Conservation (phyloP, 1,140 invertebrate species). For the Thrips palmi region DNA sequence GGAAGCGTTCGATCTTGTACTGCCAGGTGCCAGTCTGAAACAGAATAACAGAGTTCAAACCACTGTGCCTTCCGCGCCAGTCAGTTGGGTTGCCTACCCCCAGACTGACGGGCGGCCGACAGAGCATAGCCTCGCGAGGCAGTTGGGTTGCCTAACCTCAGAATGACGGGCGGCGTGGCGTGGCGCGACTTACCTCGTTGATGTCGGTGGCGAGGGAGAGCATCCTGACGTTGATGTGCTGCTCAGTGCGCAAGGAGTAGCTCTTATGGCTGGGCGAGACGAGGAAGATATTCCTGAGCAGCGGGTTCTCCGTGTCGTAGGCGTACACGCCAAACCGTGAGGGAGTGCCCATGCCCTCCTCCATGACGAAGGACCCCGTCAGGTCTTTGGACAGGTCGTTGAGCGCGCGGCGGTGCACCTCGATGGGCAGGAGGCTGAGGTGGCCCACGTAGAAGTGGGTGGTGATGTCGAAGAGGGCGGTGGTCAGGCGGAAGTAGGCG, state of each 20-base stretch:
- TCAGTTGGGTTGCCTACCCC: not conserved
- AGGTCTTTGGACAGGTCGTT: no score
- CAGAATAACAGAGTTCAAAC: constrained; percentile 8
- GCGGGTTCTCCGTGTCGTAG: constrained; percentile 26
- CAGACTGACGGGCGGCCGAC: no score
- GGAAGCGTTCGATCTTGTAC: constrained; percentile 32
- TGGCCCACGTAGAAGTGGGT: constrained; percentile 28
- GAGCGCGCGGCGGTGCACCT: constrained; percentile 29
- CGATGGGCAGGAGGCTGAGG: constrained; percentile 28
- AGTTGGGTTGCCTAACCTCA: no score
- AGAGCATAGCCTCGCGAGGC: no score
- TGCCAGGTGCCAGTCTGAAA: constrained; percentile 34
- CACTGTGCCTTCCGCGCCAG: no score
- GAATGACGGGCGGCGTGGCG: no score
- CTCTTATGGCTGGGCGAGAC: constrained; percentile 26
- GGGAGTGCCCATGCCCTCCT: constrained; percentile 26
- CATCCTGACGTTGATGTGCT: constrained; percentile 27
- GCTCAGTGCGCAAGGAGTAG: constrained; percentile 24
- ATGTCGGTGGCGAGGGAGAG: constrained; percentile 28
- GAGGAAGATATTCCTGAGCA: constrained; percentile 26
- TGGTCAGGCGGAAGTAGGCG: constrained; percentile 31
- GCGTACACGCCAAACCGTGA: constrained; percentile 27
- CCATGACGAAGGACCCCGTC: constrained; percentile 28
- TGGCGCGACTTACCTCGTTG: constrained; percentile 27
- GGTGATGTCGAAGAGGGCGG: constrained; percentile 28